These are phyloP conservation scores for Petromus typicus DNA, from an alignment of 2,113 vertebrate species.

Conservation along the genomic window DNA sequence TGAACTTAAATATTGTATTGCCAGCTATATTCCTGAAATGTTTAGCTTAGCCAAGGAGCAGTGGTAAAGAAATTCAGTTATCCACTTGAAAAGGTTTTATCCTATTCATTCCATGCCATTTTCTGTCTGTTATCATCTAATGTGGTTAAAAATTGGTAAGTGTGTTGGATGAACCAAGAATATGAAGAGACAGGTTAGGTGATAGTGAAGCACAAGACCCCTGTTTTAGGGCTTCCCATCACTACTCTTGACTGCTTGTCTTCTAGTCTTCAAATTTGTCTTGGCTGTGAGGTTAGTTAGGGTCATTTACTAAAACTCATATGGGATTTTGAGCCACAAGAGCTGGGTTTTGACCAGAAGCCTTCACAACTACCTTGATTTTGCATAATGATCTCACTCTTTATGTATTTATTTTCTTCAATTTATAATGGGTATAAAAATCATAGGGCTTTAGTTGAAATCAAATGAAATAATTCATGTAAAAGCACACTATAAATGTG, in stretches of 20 bases:
- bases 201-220: neutral
- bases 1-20: neutral
- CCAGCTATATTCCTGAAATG: neutral
- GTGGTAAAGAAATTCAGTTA: neutral
- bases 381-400: neutral
- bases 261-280: neutral
- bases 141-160: neutral
- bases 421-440: neutral
- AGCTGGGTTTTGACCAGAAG: neutral
- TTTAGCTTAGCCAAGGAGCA: neutral
- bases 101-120: neutral
- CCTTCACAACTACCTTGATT: neutral
- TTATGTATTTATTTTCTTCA: constrained; percentile 1
- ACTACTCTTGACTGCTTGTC: neutral
- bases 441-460: neutral
- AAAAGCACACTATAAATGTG: neutral
- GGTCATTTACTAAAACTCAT: neutral
- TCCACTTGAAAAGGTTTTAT: neutral
- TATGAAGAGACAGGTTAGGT: neutral
- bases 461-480: neutral
- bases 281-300: neutral
- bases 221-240: neutral
- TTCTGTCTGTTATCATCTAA: neutral
- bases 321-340: neutral
- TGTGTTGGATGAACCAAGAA: neutral